Evolutionary conservation across 2,888 invertebrate species (phyloP), one percentile per base, ranked within the genome.

Genomic region (Leucophora obtusa): DNA sequence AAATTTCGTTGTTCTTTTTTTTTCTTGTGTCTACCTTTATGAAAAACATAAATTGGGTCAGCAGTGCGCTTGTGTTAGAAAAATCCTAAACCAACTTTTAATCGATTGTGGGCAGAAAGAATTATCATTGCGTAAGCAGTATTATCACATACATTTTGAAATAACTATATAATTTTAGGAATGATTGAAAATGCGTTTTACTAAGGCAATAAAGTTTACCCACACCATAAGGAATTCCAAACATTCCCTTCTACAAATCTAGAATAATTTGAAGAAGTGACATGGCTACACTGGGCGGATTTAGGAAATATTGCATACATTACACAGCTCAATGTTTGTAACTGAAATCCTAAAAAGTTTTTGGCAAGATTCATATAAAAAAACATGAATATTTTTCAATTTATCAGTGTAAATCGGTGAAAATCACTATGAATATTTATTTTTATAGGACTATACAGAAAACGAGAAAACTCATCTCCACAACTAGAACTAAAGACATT

Each of bases 111-210:
- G n/a, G n/a, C n/a, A n/a, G n/a, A n/a, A n/a, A 21, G 21, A 21
- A 21, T 47, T n/a, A n/a, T n/a, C n/a, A 47, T n/a, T 47, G 43
- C 38, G 68, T 75, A 75, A 75, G 69, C 62, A 14, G 15, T 38
- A 35, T 56, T 51, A 47, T 24, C 15, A 59, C 11, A 66, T 38
- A 33, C 50, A n/a, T 28, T 75, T 35, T 11, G 15, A 47, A 69
- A 56, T 75, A 75, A 75, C 54, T 51, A 35, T 75, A 24, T 62
- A 69, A 62, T 75, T 75, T 60, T 74, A 74, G 74, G 68, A 38
- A 66, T 5, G 11, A 33, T 24, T 28, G 21, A 21, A 14, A 47
- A 14, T 4, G 6, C 43, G 43, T n/a, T 47, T 38, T 14, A 38
- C 38, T 38, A 2, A 38, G 11, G 8, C 10, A 35, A 35, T 8